phyloP scores from a whole-genome alignment of 2,888 invertebrate genomes.

The Drosophila mercatorum region DNA sequence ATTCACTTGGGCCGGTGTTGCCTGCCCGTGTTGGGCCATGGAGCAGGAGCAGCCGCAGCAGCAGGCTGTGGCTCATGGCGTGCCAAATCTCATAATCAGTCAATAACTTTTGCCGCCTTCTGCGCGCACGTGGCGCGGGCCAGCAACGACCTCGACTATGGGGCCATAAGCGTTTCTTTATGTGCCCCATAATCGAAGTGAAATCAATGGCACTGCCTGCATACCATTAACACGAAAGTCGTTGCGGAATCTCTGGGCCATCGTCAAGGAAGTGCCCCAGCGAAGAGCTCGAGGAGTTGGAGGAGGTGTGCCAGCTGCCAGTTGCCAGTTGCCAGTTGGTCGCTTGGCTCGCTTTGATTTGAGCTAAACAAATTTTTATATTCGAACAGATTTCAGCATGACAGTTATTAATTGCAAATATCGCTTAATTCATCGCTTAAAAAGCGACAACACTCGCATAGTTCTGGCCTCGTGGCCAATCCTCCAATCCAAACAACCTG shows the following conservation, averaged over 20 bases:
- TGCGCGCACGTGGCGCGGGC: conserved; percentile 72
- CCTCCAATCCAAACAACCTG: conserved; percentile 75
- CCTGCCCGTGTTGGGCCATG: conserved; percentile 21
- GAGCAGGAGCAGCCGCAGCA: neutral
- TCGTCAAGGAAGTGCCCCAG: conserved; percentile 50
- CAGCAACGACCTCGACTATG: conserved; percentile 68
- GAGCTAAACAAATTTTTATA: conserved; percentile 79
- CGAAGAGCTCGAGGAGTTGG: neutral
- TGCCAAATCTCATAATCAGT: conserved; percentile 82
- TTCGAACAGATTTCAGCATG: conserved; percentile 80
- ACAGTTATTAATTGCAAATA: conserved; percentile 84
- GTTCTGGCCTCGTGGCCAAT: conserved; percentile 53
- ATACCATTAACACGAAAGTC: conserved; percentile 80
- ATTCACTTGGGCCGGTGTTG: conserved; percentile 35
- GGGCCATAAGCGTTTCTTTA: conserved; percentile 71
- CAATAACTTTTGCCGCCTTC: conserved; percentile 80
- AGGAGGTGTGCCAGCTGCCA: conserved; percentile 16
- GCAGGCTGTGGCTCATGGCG: conserved; percentile 58
- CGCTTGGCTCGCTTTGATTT: conserved; percentile 65
- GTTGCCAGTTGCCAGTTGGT: conserved; percentile 16
- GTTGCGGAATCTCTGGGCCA: conserved; percentile 72
- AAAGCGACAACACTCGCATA: conserved; percentile 80
- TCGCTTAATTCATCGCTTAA: conserved; percentile 83
- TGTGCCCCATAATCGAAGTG: conserved; percentile 78
- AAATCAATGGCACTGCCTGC: conserved; percentile 81